These are phyloP conservation scores for Polyploca ridens DNA, from an alignment of 2,888 invertebrate species.

Conservation along the genomic window DNA sequence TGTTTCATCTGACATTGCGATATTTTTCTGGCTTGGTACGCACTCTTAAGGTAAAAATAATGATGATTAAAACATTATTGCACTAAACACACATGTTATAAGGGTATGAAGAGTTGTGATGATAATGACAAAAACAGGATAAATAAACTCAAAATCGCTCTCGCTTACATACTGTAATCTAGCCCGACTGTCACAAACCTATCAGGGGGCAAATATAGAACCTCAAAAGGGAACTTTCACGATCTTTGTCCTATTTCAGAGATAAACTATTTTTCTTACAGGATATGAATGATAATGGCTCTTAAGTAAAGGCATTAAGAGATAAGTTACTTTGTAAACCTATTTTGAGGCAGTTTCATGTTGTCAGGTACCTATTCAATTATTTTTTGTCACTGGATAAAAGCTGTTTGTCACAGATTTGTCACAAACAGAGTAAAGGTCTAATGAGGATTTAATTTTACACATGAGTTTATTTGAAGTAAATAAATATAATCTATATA, in stretches of 20 bases:
- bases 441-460: no score
- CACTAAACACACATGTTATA: no score
- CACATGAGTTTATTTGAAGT: no score
- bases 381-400: background rate
- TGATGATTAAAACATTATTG: no score
- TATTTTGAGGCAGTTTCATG: background rate
- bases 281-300: background rate
- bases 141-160: background rate
- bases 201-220: constrained; percentile 3
- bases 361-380: background rate
- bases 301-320: background rate
- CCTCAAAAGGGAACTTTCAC: background rate
- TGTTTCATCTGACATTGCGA: no score
- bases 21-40: no score
- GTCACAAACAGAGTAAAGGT: no score
- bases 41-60: no score
- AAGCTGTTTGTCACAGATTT: no score
- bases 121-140: no score
- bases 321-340: background rate
- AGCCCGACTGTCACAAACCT: background rate
- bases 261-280: background rate
- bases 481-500: no score
- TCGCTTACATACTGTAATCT: background rate
- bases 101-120: no score
- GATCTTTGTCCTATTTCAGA: background rate